These are phyloP conservation scores for Pseudobourletiella spinata DNA, from an alignment of 1,140 invertebrate species.

Conservation along the genomic window DNA sequence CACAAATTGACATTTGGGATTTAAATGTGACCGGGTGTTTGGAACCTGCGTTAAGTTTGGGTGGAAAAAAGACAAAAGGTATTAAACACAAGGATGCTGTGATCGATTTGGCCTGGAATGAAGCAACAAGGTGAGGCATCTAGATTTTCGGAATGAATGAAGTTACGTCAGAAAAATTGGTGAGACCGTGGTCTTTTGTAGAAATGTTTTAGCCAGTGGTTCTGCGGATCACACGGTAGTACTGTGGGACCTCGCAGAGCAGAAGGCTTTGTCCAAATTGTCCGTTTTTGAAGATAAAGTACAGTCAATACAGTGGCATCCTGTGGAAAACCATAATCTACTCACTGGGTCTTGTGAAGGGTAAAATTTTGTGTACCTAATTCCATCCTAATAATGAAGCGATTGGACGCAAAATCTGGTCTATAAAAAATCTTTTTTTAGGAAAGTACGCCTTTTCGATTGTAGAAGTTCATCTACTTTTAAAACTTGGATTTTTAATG, in stretches of 20 bases:
- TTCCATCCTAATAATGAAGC: too few relatives aligned
- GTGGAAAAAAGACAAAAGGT: constrained; percentile 64
- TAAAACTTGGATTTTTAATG: constrained; percentile 59
- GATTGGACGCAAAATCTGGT: too few relatives aligned
- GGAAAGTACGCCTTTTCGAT: constrained; percentile 62
- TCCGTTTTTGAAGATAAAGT: constrained; percentile 69
- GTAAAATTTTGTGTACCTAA: constrained; percentile 44
- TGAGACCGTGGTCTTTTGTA: constrained; percentile 42
- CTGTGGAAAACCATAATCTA: constrained; percentile 65
- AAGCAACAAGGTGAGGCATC: constrained; percentile 51
- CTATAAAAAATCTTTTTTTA: too few relatives aligned
- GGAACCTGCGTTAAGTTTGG: constrained; percentile 73
- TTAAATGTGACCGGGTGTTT: constrained; percentile 82
- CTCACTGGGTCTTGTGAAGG: constrained; percentile 63
- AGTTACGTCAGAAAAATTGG: too few relatives aligned
- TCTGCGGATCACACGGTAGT: constrained; percentile 79
- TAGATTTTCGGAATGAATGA: not conserved
- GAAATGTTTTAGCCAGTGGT: constrained; percentile 80
- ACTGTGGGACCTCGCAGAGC: constrained; percentile 86
- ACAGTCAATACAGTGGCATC: constrained; percentile 81
- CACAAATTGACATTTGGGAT: constrained; percentile 90
- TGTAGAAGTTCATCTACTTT: constrained; percentile 55
- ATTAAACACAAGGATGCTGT: constrained; percentile 85
- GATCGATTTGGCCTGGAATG: constrained; percentile 84
- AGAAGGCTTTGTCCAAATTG: constrained; percentile 61